Conservation (phyloP, 2,113 vertebrate species). For the Callospermophilus lateralis region DNA sequence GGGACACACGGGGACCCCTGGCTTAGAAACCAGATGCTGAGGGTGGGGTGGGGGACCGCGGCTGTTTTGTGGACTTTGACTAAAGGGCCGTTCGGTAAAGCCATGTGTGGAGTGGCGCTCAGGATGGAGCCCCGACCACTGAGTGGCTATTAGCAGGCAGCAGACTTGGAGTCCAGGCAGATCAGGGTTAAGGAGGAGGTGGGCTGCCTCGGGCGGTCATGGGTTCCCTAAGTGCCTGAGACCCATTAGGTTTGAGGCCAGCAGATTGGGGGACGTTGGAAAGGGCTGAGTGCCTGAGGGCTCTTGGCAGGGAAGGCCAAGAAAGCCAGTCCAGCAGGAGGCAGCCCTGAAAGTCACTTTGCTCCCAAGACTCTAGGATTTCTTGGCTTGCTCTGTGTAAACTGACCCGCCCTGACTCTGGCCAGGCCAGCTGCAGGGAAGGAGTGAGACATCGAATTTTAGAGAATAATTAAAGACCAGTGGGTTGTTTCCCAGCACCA, state of each 20-base stretch:
- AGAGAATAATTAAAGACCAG: slow-evolving; percentile 41
- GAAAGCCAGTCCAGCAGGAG: neutral
- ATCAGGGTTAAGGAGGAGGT: neutral
- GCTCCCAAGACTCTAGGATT: neutral
- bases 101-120: too few species aligned
- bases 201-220: neutral
- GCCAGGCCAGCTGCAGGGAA: neutral
- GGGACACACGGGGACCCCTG: neutral
- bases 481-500: neutral
- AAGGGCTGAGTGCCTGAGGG: neutral
- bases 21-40: neutral
- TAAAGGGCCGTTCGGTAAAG: neutral
- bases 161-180: neutral
- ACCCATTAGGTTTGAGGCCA: neutral
- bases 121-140: neutral
- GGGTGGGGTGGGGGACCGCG: accelerated
- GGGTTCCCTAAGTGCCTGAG: neutral
- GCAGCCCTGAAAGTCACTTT: neutral
- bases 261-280: neutral
- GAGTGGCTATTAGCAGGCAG: neutral
- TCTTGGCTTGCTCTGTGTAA: neutral
- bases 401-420: neutral
- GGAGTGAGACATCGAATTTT: neutral
- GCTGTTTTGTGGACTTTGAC: neutral
- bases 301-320: neutral